Evolutionary conservation across 2,113 vertebrate genomes (phyloP).

Genomic region (Trachemys scripta): DNA sequence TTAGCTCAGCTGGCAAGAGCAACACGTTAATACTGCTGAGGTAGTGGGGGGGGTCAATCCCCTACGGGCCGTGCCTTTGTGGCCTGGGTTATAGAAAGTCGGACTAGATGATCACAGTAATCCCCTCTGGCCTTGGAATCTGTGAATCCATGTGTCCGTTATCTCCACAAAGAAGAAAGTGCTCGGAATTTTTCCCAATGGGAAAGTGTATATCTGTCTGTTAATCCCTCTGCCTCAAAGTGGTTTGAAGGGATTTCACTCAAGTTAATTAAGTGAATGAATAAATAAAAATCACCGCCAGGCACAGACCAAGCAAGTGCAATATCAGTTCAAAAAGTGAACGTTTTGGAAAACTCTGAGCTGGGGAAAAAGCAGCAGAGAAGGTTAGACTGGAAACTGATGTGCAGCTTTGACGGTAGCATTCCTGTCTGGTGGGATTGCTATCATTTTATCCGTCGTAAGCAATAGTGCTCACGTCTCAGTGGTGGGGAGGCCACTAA

Average conservation of each 20-base stretch:
- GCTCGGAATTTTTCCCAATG: rapidly evolving
- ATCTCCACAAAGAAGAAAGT: background rate
- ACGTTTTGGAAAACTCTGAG: background rate
- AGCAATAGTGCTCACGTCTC: background rate
- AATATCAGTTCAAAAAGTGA: background rate
- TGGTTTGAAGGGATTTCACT: background rate
- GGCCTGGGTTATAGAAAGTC: too few species aligned
- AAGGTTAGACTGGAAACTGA: background rate
- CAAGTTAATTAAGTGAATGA: background rate
- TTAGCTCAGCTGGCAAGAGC: background rate
- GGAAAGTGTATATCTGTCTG: background rate
- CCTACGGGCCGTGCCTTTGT: too few species aligned
- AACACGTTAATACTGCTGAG: background rate
- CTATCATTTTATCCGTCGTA: background rate
- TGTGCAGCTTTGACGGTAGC: background rate
- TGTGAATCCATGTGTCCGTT: background rate
- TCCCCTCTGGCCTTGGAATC: background rate
- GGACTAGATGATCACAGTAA: background rate
- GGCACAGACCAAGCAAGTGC: rapidly evolving
- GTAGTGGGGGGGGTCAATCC: too few species aligned
- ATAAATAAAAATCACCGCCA: background rate
- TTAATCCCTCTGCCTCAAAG: background rate
- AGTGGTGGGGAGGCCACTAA: background rate
- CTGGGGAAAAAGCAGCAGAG: background rate
- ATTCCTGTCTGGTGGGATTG: background rate